Evolutionary conservation across 2,113 vertebrate genomes (phyloP).

Genomic region (Cyanocitta stelleri): DNA sequence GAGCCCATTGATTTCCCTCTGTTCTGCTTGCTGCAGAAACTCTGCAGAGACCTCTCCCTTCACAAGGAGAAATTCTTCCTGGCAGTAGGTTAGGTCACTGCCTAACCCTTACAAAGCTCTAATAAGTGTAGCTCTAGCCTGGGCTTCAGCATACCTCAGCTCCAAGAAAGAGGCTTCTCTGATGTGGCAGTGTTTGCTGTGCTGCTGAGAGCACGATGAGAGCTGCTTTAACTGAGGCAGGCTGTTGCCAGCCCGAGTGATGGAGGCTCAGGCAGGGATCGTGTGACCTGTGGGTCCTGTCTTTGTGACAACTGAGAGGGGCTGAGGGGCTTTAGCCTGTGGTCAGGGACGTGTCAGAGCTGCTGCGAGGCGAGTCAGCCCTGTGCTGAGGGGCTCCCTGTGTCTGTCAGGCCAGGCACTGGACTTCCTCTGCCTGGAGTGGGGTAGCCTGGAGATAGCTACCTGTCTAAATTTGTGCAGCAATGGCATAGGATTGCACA

Average conservation of each 20-base stretch:
- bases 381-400: background rate
- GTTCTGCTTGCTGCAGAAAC: background rate
- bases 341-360: background rate
- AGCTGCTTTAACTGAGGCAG: background rate
- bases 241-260: background rate
- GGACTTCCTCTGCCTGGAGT: background rate
- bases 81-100: background rate
- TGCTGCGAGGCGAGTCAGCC: background rate
- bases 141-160: background rate
- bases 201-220: accelerated
- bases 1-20: background rate
- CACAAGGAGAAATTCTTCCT: background rate
- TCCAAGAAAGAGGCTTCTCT: background rate
- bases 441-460: background rate
- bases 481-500: background rate
- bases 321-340: background rate
- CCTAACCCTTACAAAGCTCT: background rate
- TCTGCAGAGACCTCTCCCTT: background rate
- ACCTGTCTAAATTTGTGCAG: background rate
- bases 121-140: background rate
- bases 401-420: background rate
- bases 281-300: accelerated
- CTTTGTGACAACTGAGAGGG: background rate
- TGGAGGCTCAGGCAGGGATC: background rate
- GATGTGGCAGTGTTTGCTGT: background rate